Evolutionary conservation across 1,140 invertebrate species (phyloP), one percentile per base, ranked within the genome.

Genomic region (Adelges cooleyi): DNA sequence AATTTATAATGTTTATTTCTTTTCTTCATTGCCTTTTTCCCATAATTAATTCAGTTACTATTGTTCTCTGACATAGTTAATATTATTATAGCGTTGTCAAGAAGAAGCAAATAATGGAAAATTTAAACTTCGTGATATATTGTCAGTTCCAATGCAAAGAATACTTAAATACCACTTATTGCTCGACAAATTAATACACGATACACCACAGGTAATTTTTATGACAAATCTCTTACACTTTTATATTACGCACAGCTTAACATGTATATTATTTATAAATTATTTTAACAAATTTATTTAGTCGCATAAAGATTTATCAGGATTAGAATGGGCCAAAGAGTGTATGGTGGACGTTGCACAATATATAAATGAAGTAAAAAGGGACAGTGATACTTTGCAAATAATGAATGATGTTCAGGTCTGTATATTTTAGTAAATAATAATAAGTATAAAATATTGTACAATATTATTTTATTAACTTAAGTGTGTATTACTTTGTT

Each of bases 321-420:
- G 85, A 15, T 75, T 98, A 56, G 84, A 87, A 69, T 82, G 86
- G 72, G 93, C 95, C n/a, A 85, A 92, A 70, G 92, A 97, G 75
- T 88, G 89, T 25, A 99, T 98, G 95, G 83, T 93, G 66, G 95
- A 99, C 76, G 85, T 99, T 27, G 92, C 94, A 13, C 85, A 93
- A 71, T 99, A 93, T 76, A 95, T 96, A 67, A 98, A 99, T 75
- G 95, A 98, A 80, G 92, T 96, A n/a, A 97, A 96, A 72, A 78
- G 95, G 50, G 95, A 98, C 77, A 92, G 89, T 54, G 95, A 98
- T 74, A 90, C 90, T 54, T 77, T 96, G 20, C 84, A 89, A 67
- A 85, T 98, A 52, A 92, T 98, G 69, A 82, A 84, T 67, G 90
- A 94, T 77, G 87, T 97, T 65, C 87, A 94, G 79, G 81, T 83